phyloP scores from a whole-genome alignment of 2,888 invertebrate species.

The Rhabditoides inermis region DNA sequence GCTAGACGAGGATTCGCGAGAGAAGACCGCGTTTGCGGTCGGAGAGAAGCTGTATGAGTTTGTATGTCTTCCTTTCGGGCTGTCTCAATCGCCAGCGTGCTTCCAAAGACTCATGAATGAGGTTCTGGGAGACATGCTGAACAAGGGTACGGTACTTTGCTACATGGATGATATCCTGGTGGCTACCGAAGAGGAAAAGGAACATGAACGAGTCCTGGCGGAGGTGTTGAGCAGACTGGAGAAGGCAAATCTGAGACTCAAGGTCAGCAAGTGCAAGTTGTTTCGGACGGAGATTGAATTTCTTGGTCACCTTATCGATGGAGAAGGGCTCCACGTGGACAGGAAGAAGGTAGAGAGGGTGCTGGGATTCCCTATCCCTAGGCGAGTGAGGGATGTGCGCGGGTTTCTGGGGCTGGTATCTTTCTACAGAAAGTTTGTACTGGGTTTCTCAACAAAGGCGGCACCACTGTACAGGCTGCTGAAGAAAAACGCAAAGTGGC shows the following conservation, averaged over 20 bases:
- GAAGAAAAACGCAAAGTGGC: constrained; percentile 10
- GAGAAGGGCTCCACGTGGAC: constrained; percentile 7
- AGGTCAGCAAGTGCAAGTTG: constrained; percentile 13
- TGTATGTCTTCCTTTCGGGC: no score
- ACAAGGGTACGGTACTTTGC: no score
- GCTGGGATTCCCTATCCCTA: constrained; percentile 9
- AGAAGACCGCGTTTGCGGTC: no score
- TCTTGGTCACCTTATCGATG: constrained; percentile 13
- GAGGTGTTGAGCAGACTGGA: neutral
- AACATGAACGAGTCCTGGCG: neutral
- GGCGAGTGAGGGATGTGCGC: constrained; percentile 9
- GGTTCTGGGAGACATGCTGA: no score
- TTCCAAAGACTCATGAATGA: no score
- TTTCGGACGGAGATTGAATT: constrained; percentile 3
- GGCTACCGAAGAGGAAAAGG: neutral
- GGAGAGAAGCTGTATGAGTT: no score
- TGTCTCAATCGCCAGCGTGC: no score
- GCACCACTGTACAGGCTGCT: constrained; percentile 17
- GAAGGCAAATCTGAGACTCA: constrained; percentile 1
- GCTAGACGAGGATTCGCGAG: no score
- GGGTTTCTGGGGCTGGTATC: constrained; percentile 24
- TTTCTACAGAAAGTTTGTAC: constrained; percentile 27
- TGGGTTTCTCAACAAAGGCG: constrained; percentile 15
- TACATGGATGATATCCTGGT: no score
- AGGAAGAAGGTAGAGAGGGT: constrained; percentile 11